Conservation (phyloP, 2,888 invertebrate species). For the Ditula angustiorana region DNA sequence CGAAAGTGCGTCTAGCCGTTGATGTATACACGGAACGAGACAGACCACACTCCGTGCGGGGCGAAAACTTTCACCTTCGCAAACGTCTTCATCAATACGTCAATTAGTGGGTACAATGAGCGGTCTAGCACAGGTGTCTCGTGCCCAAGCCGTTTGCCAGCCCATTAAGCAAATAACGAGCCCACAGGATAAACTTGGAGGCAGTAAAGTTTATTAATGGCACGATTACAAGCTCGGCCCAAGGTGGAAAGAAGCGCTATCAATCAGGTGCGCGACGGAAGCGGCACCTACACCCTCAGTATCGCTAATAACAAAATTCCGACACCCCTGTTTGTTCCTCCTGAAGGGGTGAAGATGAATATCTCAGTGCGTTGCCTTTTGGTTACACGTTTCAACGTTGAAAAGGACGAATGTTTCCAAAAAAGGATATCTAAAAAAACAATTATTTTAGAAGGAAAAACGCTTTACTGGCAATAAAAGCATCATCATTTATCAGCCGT, state of each 20-base stretch:
- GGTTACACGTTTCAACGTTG: slow-evolving; percentile 59
- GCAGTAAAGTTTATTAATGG: slow-evolving; percentile 86
- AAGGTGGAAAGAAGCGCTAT: slow-evolving; percentile 85
- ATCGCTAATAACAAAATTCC: slow-evolving; percentile 85
- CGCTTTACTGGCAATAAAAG: slow-evolving; percentile 32
- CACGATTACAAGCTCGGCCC: slow-evolving; percentile 86
- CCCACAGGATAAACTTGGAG: slow-evolving; percentile 82
- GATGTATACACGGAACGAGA: slow-evolving; percentile 9
- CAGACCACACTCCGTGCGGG: slow-evolving; percentile 18
- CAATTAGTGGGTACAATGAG: slow-evolving; percentile 70
- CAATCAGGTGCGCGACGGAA: slow-evolving; percentile 84
- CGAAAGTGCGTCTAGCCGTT: slow-evolving; percentile 29
- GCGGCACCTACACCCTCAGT: slow-evolving; percentile 75
- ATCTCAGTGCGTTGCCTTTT: slow-evolving; percentile 63
- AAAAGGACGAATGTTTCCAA: slow-evolving; percentile 52
- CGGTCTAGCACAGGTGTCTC: slow-evolving; percentile 72
- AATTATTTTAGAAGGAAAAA: slow-evolving; percentile 42
- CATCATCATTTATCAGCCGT: slow-evolving; percentile 27
- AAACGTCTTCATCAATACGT: slow-evolving; percentile 70
- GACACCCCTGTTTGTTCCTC: slow-evolving; percentile 80
- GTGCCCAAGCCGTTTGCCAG: slow-evolving; percentile 75
- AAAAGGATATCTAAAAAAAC: slow-evolving; percentile 45
- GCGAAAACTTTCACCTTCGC: slow-evolving; percentile 50
- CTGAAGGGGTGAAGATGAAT: slow-evolving; percentile 83
- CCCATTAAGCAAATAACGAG: slow-evolving; percentile 84